Conservation (phyloP, 1,140 invertebrate species). For the Caenorhabditis briggsae region DNA sequence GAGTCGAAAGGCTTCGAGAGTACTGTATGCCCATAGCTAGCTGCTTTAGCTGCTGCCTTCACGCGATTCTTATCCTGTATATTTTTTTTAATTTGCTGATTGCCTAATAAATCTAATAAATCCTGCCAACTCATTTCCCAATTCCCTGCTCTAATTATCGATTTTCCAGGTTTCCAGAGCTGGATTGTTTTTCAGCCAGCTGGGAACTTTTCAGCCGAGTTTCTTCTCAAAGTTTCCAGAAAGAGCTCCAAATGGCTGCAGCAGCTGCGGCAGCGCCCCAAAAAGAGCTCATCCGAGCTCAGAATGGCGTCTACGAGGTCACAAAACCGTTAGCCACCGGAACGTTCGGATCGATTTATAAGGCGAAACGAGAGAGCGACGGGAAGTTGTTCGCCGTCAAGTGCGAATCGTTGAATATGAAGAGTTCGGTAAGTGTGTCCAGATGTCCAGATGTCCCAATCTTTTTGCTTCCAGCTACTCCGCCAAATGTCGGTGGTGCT, state of each 20-base stretch:
- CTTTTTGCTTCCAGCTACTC: conserved; percentile 19
- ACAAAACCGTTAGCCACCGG: conserved; percentile 36
- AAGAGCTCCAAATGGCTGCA: not conserved
- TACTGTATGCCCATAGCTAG: not conserved
- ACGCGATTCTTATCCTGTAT: not conserved
- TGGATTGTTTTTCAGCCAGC: no score
- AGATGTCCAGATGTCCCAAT: not conserved
- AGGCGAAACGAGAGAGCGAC: conserved; percentile 17
- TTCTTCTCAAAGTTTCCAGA: no score
- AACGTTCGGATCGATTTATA: conserved; percentile 31
- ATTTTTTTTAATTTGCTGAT: not conserved
- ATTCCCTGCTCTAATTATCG: no score
- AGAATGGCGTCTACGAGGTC: conserved; percentile 31
- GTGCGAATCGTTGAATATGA: conserved; percentile 44
- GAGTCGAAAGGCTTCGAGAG: not conserved
- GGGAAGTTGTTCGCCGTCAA: conserved; percentile 38
- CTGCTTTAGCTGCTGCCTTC: not conserved
- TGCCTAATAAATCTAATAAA: no score
- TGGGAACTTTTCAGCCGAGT: no score
- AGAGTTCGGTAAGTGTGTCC: conserved; percentile 7
- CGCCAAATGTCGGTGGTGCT: conserved; percentile 37
- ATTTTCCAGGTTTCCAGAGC: no score
- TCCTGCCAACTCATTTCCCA: no score
- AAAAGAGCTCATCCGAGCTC: conserved; percentile 43
- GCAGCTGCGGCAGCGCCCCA: not conserved